Evolutionary conservation across 2,888 invertebrate species (phyloP).

Genomic region (Zaprionus obscuricornis): DNA sequence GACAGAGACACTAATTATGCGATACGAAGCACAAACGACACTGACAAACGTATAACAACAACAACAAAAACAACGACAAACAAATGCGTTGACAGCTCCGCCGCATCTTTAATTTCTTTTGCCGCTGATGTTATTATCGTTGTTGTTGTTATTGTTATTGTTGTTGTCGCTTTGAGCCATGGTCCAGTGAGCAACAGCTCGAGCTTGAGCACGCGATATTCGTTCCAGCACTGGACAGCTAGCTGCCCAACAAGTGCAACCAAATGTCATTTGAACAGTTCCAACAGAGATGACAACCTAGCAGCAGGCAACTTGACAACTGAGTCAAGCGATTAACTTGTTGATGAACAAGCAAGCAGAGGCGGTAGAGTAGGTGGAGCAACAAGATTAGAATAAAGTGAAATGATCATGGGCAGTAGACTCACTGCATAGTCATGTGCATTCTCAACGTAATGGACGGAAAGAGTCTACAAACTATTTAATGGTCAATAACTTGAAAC

Average conservation of each 20-base stretch:
- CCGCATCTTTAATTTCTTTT: constrained; percentile 70
- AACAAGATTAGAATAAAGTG: neutral
- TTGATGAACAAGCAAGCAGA: constrained; percentile 29
- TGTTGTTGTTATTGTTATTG: constrained; percentile 51
- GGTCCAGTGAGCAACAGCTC: constrained; percentile 68
- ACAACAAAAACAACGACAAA: constrained; percentile 30
- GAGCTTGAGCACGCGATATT: constrained; percentile 64
- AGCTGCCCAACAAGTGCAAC: constrained; percentile 62
- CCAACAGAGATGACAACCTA: constrained; percentile 46
- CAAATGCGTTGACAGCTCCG: constrained; percentile 68
- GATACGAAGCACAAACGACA: constrained; percentile 50
- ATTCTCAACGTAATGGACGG: too few relatives aligned
- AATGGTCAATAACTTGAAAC: neutral
- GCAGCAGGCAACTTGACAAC: constrained; percentile 61
- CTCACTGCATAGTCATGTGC: too few relatives aligned
- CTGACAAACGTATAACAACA: constrained; percentile 49
- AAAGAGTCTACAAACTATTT: neutral
- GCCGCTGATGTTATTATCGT: constrained; percentile 43
- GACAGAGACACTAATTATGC: constrained; percentile 70
- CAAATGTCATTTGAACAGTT: constrained; percentile 43
- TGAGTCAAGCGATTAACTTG: constrained; percentile 49
- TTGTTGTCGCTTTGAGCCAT: constrained; percentile 48
- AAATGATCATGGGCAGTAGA: too few relatives aligned
- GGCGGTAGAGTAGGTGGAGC: neutral
- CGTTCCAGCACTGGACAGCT: constrained; percentile 44